A percentile compares a stretch with the other conserved stretches of the same genome.
Conservation (phyloP, 2,113 vertebrate species). For the Percopsis transmontana region DNA sequence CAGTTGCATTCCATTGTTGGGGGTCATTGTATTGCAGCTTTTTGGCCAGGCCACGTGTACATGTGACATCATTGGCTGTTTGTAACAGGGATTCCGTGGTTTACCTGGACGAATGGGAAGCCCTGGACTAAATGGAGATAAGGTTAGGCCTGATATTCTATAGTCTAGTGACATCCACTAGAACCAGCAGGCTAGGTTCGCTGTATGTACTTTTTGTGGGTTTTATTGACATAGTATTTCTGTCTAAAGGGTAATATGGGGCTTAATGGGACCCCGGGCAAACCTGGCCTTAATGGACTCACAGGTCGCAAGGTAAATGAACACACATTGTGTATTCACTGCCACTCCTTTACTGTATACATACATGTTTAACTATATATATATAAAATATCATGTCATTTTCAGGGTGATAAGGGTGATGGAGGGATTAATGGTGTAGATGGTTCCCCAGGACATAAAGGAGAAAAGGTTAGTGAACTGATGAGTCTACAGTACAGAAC, state of each 20-base stretch:
- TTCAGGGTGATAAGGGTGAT: conserved; percentile 81
- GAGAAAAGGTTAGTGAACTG: conserved; percentile 79
- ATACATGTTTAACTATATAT: background rate
- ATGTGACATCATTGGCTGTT: background rate
- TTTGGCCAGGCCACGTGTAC: background rate
- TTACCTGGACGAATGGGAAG: conserved; percentile 77
- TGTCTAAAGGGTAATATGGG: conserved; percentile 80
- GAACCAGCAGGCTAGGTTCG: too few species aligned
- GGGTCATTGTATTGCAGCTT: background rate
- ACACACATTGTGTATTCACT: background rate
- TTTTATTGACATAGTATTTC: conserved; percentile 5
- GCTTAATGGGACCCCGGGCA: conserved; percentile 75
- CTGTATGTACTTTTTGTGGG: conserved; percentile 6
- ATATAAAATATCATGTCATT: background rate
- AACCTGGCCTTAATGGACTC: conserved; percentile 75
- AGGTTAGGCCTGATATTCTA: conserved; percentile 63
- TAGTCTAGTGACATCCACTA: background rate
- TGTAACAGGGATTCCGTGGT: conserved; percentile 79
- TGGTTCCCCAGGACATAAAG: conserved; percentile 80
- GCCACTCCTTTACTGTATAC: background rate
- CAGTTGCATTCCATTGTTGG: background rate
- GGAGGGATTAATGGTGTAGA: conserved; percentile 71
- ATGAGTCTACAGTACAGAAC: background rate
- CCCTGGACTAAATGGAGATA: conserved; percentile 75
- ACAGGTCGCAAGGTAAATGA: conserved; percentile 80